Conservation (phyloP, 1,140 invertebrate species). For the Trypoxylus dichotomus region DNA sequence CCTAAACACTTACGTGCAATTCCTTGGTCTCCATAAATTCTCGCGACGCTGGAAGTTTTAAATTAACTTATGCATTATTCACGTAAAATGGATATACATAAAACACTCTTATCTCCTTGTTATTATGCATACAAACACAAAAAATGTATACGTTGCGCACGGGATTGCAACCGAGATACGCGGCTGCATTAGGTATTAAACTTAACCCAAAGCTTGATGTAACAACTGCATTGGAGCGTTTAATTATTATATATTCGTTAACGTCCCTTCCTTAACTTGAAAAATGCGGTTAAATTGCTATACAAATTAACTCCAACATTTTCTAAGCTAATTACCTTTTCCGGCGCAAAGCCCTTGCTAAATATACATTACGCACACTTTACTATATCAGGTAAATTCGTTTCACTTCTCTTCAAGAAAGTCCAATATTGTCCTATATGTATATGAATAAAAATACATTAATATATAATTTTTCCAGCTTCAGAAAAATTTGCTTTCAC, state of each 20-base stretch:
- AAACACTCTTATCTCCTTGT: conserved; percentile 15
- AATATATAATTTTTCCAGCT: too few relatives aligned
- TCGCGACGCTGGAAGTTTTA: conserved; percentile 7
- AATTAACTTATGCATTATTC: conserved; percentile 25
- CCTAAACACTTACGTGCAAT: not conserved
- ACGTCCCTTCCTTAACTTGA: not conserved
- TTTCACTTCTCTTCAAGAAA: too few relatives aligned
- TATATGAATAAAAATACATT: too few relatives aligned
- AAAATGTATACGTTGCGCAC: not conserved
- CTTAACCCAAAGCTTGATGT: not conserved
- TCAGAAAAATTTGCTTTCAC: too few relatives aligned
- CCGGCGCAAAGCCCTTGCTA: not conserved
- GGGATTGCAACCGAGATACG: not conserved
- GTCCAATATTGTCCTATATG: too few relatives aligned
- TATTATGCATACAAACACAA: conserved; percentile 13
- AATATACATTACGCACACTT: not conserved
- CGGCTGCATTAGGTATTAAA: not conserved
- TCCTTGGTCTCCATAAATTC: conserved; percentile 1
- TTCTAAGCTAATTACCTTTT: not conserved
- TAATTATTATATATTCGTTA: conserved; percentile 8
- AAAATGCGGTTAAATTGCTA: not conserved
- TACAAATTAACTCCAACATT: not conserved
- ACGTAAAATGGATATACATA: conserved; percentile 8
- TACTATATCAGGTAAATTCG: too few relatives aligned
- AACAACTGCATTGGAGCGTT: not conserved